phyloP scores from a whole-genome alignment of 2,888 invertebrate genomes.

The Blastobasis adustella region DNA sequence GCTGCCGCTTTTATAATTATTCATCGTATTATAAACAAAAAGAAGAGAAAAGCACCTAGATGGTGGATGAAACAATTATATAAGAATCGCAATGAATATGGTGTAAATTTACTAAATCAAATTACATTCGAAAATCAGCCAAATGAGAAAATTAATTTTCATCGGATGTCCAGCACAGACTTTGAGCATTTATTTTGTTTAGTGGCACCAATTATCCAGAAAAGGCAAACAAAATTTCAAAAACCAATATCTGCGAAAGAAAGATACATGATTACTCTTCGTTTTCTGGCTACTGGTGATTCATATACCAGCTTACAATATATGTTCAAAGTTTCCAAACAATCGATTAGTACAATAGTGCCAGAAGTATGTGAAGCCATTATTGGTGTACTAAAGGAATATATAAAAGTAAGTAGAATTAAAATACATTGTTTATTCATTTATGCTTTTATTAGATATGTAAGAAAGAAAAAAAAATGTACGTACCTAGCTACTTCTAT shows the following conservation, averaged over 20 bases:
- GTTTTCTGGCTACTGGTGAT: not conserved
- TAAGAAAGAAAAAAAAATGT: not conserved
- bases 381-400: not conserved
- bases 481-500: no score
- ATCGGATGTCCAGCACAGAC: not conserved
- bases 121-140: no score
- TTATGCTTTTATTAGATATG: not conserved
- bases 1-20: no score
- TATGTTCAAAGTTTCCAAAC: no score
- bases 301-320: not conserved
- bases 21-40: no score
- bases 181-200: constrained; percentile 1
- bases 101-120: no score
- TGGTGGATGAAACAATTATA: no score
- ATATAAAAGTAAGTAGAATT: not conserved
- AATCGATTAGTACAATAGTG: no score
- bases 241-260: not conserved
- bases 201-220: not conserved
- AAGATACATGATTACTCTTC: not conserved
- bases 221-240: not conserved
- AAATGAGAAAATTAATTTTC: no score
- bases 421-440: not conserved
- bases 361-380: no score
- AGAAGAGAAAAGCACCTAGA: no score
- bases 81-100: no score